phyloP scores from a whole-genome alignment of 2,888 invertebrate species.

The Cremastinae sp. region DNA sequence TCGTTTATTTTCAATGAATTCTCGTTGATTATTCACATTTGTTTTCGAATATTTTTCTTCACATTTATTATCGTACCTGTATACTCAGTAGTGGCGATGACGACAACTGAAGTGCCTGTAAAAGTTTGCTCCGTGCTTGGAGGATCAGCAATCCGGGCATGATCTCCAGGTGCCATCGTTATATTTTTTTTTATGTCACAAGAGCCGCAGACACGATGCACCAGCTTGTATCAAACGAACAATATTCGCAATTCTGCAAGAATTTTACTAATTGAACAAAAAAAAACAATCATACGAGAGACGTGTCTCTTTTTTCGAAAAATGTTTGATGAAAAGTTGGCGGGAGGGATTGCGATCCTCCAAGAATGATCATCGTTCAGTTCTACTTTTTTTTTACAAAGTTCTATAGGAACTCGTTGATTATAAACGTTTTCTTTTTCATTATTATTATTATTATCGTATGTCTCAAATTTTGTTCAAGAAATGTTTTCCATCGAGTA shows the following conservation, averaged over 20 bases:
- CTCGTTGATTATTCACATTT: slow-evolving; percentile 58
- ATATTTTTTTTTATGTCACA: slow-evolving; percentile 27
- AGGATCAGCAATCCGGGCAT: slow-evolving; percentile 73
- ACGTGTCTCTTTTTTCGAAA: slow-evolving; percentile 11
- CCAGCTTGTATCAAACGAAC: slow-evolving; percentile 36
- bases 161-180: slow-evolving; percentile 67
- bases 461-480: slow-evolving; percentile 3
- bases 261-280: slow-evolving; percentile 14
- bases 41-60: slow-evolving; percentile 58
- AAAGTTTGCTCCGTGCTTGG: slow-evolving; percentile 76
- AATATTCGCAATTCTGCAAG: no score
- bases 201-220: slow-evolving; percentile 45
- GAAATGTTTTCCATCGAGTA: no score
- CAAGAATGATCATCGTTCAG: slow-evolving; percentile 69
- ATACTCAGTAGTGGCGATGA: slow-evolving; percentile 73
- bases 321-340: slow-evolving; percentile 37
- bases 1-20: slow-evolving; percentile 31
- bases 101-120: slow-evolving; percentile 72
- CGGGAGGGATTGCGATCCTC: slow-evolving; percentile 71
- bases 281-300: neutral
- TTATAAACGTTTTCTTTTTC: slow-evolving; percentile 25
- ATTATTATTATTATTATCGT: slow-evolving; percentile 7
- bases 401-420: slow-evolving; percentile 73
- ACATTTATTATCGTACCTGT: slow-evolving; percentile 59
- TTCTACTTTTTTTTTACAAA: slow-evolving; percentile 69